These are phyloP conservation scores for Eilema depressum DNA, from an alignment of 2,888 invertebrate genomes.

Conservation along the genomic window DNA sequence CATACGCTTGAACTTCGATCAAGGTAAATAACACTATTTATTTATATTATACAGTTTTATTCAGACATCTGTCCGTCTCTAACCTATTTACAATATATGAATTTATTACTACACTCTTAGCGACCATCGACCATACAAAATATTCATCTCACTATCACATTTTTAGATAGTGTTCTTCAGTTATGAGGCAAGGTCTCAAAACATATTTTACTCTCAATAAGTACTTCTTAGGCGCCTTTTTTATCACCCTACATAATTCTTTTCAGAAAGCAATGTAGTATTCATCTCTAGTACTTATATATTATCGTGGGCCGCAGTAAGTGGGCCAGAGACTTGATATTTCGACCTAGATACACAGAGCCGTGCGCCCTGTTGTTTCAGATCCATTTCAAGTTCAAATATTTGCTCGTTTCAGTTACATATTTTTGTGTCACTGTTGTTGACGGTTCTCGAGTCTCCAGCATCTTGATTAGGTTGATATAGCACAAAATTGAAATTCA, in stretches of 20 bases:
- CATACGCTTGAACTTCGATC: conserved; percentile 27
- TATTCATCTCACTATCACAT: background rate
- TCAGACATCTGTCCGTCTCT: conserved; percentile 18
- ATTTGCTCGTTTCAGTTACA: conserved; percentile 14
- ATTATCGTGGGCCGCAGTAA: conserved; percentile 30
- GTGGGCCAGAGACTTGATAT: conserved; percentile 40
- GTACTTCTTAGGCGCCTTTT: background rate
- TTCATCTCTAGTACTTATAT: conserved; percentile 32
- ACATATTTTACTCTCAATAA: background rate
- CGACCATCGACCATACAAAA: background rate
- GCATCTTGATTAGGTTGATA: conserved; percentile 5
- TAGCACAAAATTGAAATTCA: background rate
- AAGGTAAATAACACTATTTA: conserved; percentile 26
- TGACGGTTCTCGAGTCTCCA: background rate
- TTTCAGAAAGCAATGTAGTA: conserved; percentile 17
- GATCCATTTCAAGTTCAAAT: conserved; percentile 32
- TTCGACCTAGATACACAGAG: conserved; percentile 36
- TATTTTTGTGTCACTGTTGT: conserved; percentile 19
- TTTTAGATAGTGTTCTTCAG: background rate
- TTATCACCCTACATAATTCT: background rate
- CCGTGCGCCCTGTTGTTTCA: conserved; percentile 22
- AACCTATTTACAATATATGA: conserved; percentile 22
- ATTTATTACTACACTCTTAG: background rate
- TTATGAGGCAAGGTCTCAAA: background rate
- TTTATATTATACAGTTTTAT: conserved; percentile 31